Base-by-base conservation (phyloP, 2,113 vertebrate species). In the Vulpes lagopus region DNA sequence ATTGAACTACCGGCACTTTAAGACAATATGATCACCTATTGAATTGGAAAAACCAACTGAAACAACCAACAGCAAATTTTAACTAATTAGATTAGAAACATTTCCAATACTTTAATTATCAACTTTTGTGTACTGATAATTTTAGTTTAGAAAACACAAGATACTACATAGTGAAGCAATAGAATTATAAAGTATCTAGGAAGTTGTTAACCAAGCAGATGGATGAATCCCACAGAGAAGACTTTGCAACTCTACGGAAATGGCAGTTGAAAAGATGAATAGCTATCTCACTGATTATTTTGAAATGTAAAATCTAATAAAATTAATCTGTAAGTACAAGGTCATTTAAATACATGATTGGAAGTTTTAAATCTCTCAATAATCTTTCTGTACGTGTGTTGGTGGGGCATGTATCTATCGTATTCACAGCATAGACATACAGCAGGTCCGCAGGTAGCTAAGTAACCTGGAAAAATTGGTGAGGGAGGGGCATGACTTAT, bases 251-350 rank as follows among this genome's bases (percentile, higher is more conserved):
- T 5, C 4, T 51, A 49, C 16, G 55, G n/a, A 76, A 27, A 17
- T 35, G 1, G 5, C 62, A 38, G 15, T 74, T 59, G 59, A 67
- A 69, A 65, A 73, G 38, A 92, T 15, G 35, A 80, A 55, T 64
- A 94, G 20, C 22, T 62, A 71, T 51, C 65, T 16, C 49, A 53
- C 27, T 69, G 35, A 38, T 80, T 85, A 80, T 67, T 94, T 65
- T 62, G 27, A 69, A 95, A 69, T 64, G 25, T n/a, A 80, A 94
- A 32, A 32, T 89, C 65, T 82, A 30, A 81, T 80, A 65, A 92
- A 89, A 88, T 79, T 76, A 80, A 35, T 60, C 20, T 55, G 55
- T 43, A 91, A 89, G n/a, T 60, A n/a, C 14, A 62, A 60, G 53
- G 14, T 73, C 38, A 88, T 53, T 91, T 96, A 94, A 83, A 60